These are phyloP conservation scores for Cinara cedri DNA, from an alignment of 2,888 invertebrate genomes.

Conservation along the genomic window DNA sequence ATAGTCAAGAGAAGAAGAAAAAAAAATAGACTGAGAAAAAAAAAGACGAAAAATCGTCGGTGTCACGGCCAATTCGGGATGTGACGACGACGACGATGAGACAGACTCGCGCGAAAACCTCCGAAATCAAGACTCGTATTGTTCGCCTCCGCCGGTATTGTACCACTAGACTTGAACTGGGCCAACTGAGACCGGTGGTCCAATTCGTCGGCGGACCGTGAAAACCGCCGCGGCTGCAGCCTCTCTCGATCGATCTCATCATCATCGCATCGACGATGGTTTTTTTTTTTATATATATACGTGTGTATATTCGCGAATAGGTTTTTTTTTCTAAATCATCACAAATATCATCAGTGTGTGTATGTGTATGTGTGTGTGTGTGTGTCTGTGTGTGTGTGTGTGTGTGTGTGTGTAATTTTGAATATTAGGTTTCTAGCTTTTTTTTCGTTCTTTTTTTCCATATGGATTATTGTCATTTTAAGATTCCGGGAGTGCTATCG, in stretches of 20 bases:
- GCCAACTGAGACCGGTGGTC: constrained; percentile 41
- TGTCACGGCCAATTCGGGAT: constrained; percentile 51
- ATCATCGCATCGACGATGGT: constrained; percentile 8
- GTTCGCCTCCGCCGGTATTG: constrained; percentile 44
- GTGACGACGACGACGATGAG: constrained; percentile 10
- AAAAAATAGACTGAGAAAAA: neutral
- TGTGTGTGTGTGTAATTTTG: too few relatives aligned
- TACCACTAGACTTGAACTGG: constrained; percentile 45
- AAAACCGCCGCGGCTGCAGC: constrained; percentile 28
- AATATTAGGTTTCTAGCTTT: too few relatives aligned
- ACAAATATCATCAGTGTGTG: too few relatives aligned
- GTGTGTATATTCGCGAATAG: constrained; percentile 2
- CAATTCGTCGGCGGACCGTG: constrained; percentile 49
- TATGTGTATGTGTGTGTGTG: neutral
- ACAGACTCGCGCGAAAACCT: constrained; percentile 34
- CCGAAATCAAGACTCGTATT: constrained; percentile 35
- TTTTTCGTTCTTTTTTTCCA: too few relatives aligned
- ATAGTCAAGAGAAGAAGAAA: too few relatives aligned
- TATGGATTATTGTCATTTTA: too few relatives aligned
- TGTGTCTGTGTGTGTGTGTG: too few relatives aligned
- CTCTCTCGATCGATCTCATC: constrained; percentile 38
- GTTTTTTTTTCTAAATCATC: neutral
- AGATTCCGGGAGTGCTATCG: too few relatives aligned
- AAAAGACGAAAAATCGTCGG: constrained; percentile 32
- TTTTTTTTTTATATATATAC: constrained; percentile 20